phyloP scores from a whole-genome alignment of 2,888 invertebrate species.

The Sclerodermus sp. region DNA sequence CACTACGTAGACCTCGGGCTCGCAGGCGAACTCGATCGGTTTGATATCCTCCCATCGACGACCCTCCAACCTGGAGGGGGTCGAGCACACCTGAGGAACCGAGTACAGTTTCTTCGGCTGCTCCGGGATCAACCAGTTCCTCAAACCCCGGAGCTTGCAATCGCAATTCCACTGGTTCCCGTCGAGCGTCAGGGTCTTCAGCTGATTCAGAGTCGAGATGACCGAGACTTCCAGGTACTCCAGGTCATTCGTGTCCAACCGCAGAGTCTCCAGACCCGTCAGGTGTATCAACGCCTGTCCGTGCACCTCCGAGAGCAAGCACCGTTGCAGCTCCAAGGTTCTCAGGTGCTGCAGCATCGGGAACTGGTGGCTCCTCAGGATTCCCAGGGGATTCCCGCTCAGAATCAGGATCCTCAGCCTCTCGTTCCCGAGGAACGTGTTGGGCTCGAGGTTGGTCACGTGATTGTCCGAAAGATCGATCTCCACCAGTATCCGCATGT shows the following conservation, averaged over 20 bases:
- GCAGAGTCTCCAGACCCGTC: constrained; percentile 73
- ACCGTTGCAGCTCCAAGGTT: constrained; percentile 78
- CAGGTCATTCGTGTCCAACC: constrained; percentile 79
- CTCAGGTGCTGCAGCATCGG: constrained; percentile 79
- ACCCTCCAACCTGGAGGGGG: constrained; percentile 70
- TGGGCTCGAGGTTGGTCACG: constrained; percentile 72
- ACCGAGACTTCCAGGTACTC: constrained; percentile 69
- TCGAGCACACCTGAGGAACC: constrained; percentile 72
- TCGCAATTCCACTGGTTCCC: constrained; percentile 91
- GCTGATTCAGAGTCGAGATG: constrained; percentile 72
- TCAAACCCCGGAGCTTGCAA: constrained; percentile 80
- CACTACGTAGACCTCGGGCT: constrained; percentile 67
- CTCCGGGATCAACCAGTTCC: constrained; percentile 73
- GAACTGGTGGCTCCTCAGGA: constrained; percentile 76
- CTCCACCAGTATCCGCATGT: constrained; percentile 82
- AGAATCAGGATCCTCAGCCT: constrained; percentile 76
- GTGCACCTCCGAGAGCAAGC: constrained; percentile 75
- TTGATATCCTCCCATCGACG: constrained; percentile 77
- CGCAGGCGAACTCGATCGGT: constrained; percentile 79
- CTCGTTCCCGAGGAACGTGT: constrained; percentile 84
- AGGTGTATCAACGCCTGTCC: constrained; percentile 77
- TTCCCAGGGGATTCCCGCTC: constrained; percentile 79
- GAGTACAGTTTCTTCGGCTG: constrained; percentile 73
- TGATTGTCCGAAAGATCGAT: constrained; percentile 85
- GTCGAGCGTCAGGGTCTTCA: constrained; percentile 79